phyloP scores from a whole-genome alignment of 2,888 invertebrate genomes.

The Hypsopygia costalis region DNA sequence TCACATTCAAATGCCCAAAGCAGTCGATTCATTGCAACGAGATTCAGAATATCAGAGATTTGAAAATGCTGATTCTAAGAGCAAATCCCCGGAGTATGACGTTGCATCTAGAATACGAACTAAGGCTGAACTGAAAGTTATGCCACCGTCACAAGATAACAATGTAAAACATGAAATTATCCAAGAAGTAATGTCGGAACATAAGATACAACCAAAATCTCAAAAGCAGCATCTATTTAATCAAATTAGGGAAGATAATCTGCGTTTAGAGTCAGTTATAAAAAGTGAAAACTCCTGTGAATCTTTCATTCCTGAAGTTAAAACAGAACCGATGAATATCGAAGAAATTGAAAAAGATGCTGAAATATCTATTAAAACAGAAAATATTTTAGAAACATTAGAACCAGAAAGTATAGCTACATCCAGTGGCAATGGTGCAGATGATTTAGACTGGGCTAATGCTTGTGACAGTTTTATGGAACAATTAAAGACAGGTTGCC shows the following conservation, averaged over 20 bases:
- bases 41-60: conserved; percentile 63
- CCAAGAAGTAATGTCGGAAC: conserved; percentile 27
- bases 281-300: conserved; percentile 81
- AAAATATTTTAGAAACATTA: conserved; percentile 42
- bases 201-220: conserved; percentile 62
- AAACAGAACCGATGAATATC: conserved; percentile 84
- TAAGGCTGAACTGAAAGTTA: conserved; percentile 90
- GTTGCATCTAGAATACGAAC: conserved; percentile 89
- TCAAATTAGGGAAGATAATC: conserved; percentile 68
- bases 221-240: conserved; percentile 69
- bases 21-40: conserved; percentile 83
- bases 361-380: conserved; percentile 61
- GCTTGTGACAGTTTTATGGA: conserved; percentile 90
- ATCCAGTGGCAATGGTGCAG: conserved; percentile 26
- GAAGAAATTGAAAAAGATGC: conserved; percentile 83
- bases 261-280: conserved; percentile 78
- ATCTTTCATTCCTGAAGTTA: conserved; percentile 77
- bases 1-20: conserved; percentile 85
- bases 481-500: conserved; percentile 82
- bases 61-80: conserved; percentile 49
- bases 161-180: conserved; percentile 39
- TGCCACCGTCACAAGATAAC: conserved; percentile 64
- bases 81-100: conserved; percentile 68
- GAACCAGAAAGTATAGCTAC: conserved; percentile 28
- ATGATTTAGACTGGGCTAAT: conserved; percentile 82